These are phyloP conservation scores for Otocyon megalotis DNA, from an alignment of 2,113 vertebrate species.

Conservation along the genomic window DNA sequence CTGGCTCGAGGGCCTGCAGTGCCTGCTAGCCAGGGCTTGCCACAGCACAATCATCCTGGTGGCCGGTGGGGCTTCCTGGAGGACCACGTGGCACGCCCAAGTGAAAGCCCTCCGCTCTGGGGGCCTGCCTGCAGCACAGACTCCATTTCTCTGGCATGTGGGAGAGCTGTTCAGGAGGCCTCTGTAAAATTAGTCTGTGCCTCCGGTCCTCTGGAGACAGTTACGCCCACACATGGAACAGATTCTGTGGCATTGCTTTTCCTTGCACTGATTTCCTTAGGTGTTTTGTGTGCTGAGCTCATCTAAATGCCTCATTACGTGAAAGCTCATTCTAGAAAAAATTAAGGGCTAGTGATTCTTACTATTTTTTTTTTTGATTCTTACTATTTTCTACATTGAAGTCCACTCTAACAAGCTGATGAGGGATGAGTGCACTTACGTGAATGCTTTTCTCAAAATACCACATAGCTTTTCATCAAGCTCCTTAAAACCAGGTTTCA, in stretches of 20 bases:
- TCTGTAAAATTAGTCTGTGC: not conserved
- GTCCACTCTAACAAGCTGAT: not conserved
- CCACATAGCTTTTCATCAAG: slow-evolving; percentile 16
- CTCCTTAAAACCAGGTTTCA: not conserved
- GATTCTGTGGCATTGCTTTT: slow-evolving; percentile 11
- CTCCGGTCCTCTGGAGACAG: not conserved
- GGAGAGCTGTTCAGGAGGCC: not conserved
- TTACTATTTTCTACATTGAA: slow-evolving; percentile 38
- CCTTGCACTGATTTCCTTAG: not conserved
- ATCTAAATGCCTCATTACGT: slow-evolving; percentile 12
- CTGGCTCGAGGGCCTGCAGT: not conserved
- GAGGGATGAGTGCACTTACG: not conserved
- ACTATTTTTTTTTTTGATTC: slow-evolving; percentile 23
- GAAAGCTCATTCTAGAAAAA: slow-evolving; percentile 33
- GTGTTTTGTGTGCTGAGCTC: slow-evolving; percentile 8
- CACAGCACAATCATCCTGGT: not conserved
- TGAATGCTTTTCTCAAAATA: slow-evolving; percentile 17
- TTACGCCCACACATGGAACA: not conserved
- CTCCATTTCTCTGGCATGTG: not conserved
- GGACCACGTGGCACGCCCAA: not conserved
- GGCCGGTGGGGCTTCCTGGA: not conserved
- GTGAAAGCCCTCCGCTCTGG: not conserved
- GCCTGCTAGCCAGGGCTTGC: slow-evolving; percentile 36
- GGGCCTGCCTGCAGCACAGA: not conserved
- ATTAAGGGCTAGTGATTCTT: slow-evolving; percentile 5